Conservation (phyloP, 2,888 invertebrate genomes). For the Lacanobia wlatinum region DNA sequence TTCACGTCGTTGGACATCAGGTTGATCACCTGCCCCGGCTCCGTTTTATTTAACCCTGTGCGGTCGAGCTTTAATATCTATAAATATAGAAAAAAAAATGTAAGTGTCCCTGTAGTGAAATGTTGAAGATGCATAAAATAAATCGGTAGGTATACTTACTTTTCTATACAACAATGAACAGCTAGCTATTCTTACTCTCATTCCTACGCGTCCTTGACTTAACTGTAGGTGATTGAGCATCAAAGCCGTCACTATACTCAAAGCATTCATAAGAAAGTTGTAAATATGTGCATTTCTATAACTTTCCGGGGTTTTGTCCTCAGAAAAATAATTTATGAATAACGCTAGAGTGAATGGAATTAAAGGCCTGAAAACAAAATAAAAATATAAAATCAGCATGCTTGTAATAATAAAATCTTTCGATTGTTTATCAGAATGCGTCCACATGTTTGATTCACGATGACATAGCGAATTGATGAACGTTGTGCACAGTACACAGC, state of each 20-base stretch:
- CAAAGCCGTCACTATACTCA: slow-evolving; percentile 91
- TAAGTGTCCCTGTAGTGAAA: too few relatives aligned
- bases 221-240: slow-evolving; percentile 92
- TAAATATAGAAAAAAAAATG: slow-evolving; percentile 55
- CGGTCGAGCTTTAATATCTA: slow-evolving; percentile 89
- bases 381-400: slow-evolving; percentile 27
- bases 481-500: slow-evolving; percentile 5
- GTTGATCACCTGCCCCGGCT: slow-evolving; percentile 95
- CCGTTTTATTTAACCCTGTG: slow-evolving; percentile 91
- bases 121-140: neutral
- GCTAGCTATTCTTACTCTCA: slow-evolving; percentile 94
- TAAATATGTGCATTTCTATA: slow-evolving; percentile 92
- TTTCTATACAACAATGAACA: slow-evolving; percentile 96
- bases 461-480: slow-evolving; percentile 9
- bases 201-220: slow-evolving; percentile 92
- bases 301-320: slow-evolving; percentile 84
- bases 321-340: slow-evolving; percentile 92
- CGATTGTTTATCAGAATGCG: slow-evolving; percentile 29
- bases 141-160: slow-evolving; percentile 82
- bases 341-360: slow-evolving; percentile 92
- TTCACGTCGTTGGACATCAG: slow-evolving; percentile 96
- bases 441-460: slow-evolving; percentile 39
- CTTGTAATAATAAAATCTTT: slow-evolving; percentile 18
- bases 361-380: slow-evolving; percentile 88
- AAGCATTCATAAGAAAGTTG: slow-evolving; percentile 91